phyloP scores from a whole-genome alignment of 1,140 invertebrate species.

The Reticulitermes speratus region DNA sequence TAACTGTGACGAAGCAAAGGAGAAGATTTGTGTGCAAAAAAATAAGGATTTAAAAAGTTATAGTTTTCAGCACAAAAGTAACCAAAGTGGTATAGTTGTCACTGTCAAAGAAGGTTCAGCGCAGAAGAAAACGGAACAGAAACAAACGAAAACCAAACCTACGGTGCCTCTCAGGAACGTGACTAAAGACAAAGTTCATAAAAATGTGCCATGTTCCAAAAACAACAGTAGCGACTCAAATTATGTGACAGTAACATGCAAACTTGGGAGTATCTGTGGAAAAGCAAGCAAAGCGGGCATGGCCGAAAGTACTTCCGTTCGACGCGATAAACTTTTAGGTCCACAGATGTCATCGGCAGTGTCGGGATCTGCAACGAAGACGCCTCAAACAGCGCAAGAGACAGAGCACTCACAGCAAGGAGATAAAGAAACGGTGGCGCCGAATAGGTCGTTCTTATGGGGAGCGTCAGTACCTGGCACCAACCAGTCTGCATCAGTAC shows the following conservation, averaged over 20 bases:
- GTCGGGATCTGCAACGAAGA: not conserved
- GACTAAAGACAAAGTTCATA: not conserved
- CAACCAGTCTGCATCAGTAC: not conserved
- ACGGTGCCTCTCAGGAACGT: not conserved
- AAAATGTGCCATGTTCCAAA: not conserved
- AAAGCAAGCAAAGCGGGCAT: not conserved
- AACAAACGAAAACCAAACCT: not conserved
- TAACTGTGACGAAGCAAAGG: not conserved
- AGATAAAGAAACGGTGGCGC: not conserved
- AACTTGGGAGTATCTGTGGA: not conserved
- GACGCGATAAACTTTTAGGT: not conserved
- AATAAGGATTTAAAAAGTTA: not conserved
- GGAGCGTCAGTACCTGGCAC: not conserved
- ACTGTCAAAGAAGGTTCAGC: not conserved
- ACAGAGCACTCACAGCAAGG: not conserved
- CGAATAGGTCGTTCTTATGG: slow-evolving; percentile 30
- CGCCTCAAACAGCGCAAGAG: not conserved
- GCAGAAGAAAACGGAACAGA: not conserved
- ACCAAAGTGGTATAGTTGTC: not conserved
- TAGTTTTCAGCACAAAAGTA: not conserved
- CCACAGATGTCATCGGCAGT: not conserved
- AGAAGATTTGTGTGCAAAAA: not conserved
- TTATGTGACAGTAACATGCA: not conserved
- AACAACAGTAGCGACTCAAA: not conserved
- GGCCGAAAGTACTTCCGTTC: not conserved